Evolutionary conservation across 2,888 invertebrate genomes (phyloP).

Genomic region (Apotomis turbidana): DNA sequence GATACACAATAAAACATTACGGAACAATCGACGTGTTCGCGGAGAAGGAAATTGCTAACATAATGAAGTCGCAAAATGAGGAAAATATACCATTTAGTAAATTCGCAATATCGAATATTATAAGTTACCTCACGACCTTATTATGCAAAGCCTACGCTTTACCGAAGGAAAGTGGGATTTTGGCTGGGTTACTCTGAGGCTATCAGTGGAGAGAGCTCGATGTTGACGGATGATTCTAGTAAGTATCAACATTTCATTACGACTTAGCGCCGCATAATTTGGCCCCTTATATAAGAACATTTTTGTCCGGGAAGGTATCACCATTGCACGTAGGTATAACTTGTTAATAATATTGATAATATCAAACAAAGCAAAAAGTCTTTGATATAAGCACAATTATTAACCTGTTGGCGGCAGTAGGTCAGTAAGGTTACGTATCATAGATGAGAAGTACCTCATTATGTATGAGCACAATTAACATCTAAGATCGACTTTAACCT

Average conservation of each 20-base stretch:
- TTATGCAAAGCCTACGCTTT: constrained; percentile 1
- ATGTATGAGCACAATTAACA: constrained; percentile 1
- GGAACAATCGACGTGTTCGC: constrained; percentile 2
- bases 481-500: constrained; percentile 5
- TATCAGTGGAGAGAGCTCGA: background rate
- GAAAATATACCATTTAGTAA: constrained; percentile 7
- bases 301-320: too few relatives aligned
- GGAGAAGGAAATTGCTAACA: background rate
- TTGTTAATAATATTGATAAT: too few relatives aligned
- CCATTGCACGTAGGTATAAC: too few relatives aligned
- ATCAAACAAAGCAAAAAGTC: background rate
- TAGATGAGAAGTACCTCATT: background rate
- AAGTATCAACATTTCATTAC: background rate
- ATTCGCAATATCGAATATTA: constrained; percentile 6
- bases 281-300: too few relatives aligned
- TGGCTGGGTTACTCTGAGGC: constrained; percentile 2
- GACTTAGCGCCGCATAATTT: background rate
- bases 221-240: constrained; percentile 6
- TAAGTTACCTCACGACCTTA: constrained; percentile 3
- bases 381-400: background rate
- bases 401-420: background rate
- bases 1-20: too few relatives aligned
- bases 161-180: background rate
- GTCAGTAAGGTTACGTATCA: constrained; percentile 3
- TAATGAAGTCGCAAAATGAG: constrained; percentile 17